Percentiles rank a stretch among this genome's conserved stretches.
Conservation (phyloP, 92 coral and sea anemone species). For the Actinostola sp. region DNA sequence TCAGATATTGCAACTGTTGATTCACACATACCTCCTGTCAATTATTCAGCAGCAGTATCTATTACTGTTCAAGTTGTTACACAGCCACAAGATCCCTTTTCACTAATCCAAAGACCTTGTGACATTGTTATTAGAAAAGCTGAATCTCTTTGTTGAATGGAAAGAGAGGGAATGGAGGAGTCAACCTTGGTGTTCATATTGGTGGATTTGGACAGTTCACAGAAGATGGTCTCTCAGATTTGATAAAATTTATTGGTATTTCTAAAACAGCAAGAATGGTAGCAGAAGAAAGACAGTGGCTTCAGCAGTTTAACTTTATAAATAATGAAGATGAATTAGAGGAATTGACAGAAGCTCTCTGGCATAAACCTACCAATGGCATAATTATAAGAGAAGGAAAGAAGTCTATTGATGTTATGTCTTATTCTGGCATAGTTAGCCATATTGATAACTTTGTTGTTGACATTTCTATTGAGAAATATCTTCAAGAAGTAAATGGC, state of each 20-base stretch:
- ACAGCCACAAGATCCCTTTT: not conserved
- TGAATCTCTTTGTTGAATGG: not conserved
- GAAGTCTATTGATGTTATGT: too few relatives aligned
- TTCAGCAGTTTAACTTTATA: not conserved
- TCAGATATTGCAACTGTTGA: not conserved
- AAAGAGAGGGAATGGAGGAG: not conserved
- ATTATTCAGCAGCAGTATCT: not conserved
- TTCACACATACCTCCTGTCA: not conserved
- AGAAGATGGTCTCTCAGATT: not conserved
- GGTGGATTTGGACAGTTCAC: not conserved
- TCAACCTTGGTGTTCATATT: not conserved
- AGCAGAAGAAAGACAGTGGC: not conserved
- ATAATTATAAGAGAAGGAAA: too few relatives aligned
- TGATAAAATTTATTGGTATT: too few relatives aligned
- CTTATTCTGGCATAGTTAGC: too few relatives aligned
- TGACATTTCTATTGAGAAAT: too few relatives aligned
- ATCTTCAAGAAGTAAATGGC: too few relatives aligned
- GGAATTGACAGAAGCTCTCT: too few relatives aligned
- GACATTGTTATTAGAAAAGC: not conserved
- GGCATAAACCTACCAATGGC: too few relatives aligned
- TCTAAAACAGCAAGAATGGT: not conserved
- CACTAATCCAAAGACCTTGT: not conserved
- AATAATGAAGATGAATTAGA: constrained; percentile 12
- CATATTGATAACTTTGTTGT: too few relatives aligned
- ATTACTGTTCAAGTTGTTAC: not conserved